Percentiles rank a stretch among this genome's conserved stretches.
Evolutionary conservation across 2,113 vertebrate genomes (phyloP).

Genomic region (Ammodytes dubius): DNA sequence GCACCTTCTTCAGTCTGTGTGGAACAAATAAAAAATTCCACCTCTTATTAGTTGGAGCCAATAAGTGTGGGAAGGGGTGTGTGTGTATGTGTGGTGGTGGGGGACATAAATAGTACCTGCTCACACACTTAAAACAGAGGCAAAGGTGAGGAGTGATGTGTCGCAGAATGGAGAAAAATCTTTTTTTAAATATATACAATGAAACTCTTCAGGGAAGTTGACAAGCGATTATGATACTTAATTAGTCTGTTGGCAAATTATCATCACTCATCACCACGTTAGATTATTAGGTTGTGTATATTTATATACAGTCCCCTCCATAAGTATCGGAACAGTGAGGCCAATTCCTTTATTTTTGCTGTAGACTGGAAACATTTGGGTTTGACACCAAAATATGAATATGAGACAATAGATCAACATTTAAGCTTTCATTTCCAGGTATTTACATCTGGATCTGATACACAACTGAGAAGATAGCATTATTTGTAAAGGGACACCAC

Average conservation of each 20-base stretch:
- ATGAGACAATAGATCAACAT: too few species aligned
- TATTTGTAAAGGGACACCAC: too few species aligned
- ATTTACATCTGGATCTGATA: too few species aligned
- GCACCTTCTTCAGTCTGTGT: slow-evolving; percentile 22
- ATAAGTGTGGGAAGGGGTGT: slow-evolving; percentile 21
- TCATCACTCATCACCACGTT: slow-evolving; percentile 25
- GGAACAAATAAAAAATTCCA: slow-evolving; percentile 59
- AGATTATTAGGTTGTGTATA: not conserved
- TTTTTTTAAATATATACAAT: slow-evolving; percentile 78
- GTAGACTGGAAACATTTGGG: too few species aligned
- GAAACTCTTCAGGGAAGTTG: slow-evolving; percentile 67
- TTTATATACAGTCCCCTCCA: too few species aligned
- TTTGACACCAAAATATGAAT: too few species aligned
- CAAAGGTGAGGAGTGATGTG: slow-evolving; percentile 76
- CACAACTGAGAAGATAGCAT: too few species aligned
- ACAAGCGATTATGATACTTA: slow-evolving; percentile 75
- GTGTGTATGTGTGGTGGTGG: not conserved
- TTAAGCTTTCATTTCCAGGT: too few species aligned
- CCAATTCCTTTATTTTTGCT: too few species aligned
- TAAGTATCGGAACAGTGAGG: too few species aligned
- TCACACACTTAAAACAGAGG: slow-evolving; percentile 59
- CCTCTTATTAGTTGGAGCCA: slow-evolving; percentile 63
- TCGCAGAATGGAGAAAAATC: slow-evolving; percentile 52
- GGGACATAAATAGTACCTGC: slow-evolving; percentile 13
- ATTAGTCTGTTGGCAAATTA: slow-evolving; percentile 76